Evolutionary conservation across 2,113 vertebrate species (phyloP), one percentile per base, ranked within the genome.

Genomic region (Siniperca knerii): DNA sequence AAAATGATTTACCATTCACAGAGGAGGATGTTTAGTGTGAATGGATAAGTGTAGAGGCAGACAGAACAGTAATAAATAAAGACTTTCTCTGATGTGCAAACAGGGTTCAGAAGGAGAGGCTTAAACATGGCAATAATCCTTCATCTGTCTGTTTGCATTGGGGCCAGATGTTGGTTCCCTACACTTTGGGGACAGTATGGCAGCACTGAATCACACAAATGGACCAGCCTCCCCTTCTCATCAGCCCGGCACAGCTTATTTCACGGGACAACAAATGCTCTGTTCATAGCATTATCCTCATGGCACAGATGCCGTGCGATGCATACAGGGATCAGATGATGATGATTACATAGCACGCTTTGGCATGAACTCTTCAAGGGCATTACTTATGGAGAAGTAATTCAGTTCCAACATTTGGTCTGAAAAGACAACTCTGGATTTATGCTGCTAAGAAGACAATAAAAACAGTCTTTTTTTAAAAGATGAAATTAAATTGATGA

Each of bases 101-200:
- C 75, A 81, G 60, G 35, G 50, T 16, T 40, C 79, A 91, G 87
- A 87, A 84, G 88, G 84, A 87, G 76, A 77, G 87, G 93, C 93
- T 94, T 92, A 92, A 92, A 91, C 83, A 57, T 52, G 65, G 85
- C 74, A 70, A 88, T 94, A 94, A 94, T 95, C 93, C 90, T 79
- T 93, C 93, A 90, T 94, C 93, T 88, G 91, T 89, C 87, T 81
- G 79, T 89, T 93, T 90, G 88, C 79, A 81, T 76, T 65, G 78
- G 74, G 64, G 81, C 89, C 94, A 95, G 94, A 94, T 94, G 94
- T 92, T 78, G 42, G 84, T 71, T 66, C 77, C 83, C 70, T 89
- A 89, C 82, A 91, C 86, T 79, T 87, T 79, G 73, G 85, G 87
- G 86, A 89, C 81, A 83, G 80, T 89, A 82, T 71, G 89, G 81